Base-by-base conservation (phyloP, 2,113 vertebrate species). In the Otus sunia region DNA sequence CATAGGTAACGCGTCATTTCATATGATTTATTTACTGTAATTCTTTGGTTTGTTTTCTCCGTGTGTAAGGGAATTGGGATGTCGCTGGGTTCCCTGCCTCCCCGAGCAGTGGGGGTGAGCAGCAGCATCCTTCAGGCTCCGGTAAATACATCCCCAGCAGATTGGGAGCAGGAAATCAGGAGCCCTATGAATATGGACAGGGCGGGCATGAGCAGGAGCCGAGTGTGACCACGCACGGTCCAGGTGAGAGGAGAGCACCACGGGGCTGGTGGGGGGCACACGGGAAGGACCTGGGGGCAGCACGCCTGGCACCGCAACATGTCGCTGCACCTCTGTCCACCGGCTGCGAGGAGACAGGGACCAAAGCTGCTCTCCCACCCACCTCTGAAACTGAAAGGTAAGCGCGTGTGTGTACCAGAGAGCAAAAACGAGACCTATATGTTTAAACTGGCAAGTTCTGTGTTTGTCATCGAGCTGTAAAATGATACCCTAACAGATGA, bases 381-480 rank as follows among this genome's bases (percentile, higher is more conserved):
- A n/a, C 4, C 45, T 12, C 77, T 53, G 80, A 0, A 2, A 22
- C 1, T 3, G 85, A 21, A 45, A 86, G 75, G 91, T 88, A 41
- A 21, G 34, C 6, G 76, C 3, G 0, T 59, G 86, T 13, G 66
- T 29, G 73, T 3, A 87, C 12, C 93, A 80, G 80, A 32, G 84
- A 96, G 90, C 91, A 82, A 85, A 79, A 68, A 22, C 2, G 4
- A 90, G 92, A 85, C 93, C 96, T 95, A 8, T 90, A 29, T 97
- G 96, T 96, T 96, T 96, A 94, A 96, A 95, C 93, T 96, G 93
- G 90, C 96, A 96, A 96, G 87, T 93, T 92, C 82, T 77, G 66
- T 92, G 90, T 97, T 96, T 97, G 95, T 92, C 95, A 94, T 95
- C 4, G 85, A 84, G 94, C 96, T 96, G 94, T 92, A 94, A 95